Conservation (phyloP, 2,113 vertebrate species). For the Hippocampus zosterae region DNA sequence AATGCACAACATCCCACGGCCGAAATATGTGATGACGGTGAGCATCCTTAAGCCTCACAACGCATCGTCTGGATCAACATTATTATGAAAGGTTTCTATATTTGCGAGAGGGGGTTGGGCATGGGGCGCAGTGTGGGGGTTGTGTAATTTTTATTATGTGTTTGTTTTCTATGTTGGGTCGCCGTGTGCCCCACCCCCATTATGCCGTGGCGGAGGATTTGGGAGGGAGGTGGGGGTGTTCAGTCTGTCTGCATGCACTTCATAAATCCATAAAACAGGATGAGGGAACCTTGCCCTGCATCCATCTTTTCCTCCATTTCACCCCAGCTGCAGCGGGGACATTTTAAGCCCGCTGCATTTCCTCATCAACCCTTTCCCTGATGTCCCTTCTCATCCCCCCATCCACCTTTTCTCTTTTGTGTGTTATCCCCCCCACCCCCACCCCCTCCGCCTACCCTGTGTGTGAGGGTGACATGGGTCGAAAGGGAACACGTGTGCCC, state of each 20-base stretch:
- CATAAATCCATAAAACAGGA: constrained; percentile 46
- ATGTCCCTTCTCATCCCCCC: background rate
- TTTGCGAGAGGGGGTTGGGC: background rate
- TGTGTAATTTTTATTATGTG: constrained; percentile 47
- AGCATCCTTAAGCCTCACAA: background rate
- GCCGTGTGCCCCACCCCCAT: constrained; percentile 58
- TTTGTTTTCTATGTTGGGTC: constrained; percentile 38
- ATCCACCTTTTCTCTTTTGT: constrained; percentile 49
- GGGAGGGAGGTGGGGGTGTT: constrained; percentile 21
- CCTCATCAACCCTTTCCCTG: background rate
- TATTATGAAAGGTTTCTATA: background rate
- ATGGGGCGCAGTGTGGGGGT: constrained; percentile 7
- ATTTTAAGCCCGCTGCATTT: background rate
- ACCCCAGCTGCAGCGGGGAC: background rate
- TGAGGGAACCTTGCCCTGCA: constrained; percentile 48
- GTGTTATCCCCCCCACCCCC: constrained; percentile 32
- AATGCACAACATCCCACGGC: background rate
- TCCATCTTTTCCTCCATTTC: constrained; percentile 1
- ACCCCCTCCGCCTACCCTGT: background rate
- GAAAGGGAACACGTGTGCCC: constrained; percentile 69
- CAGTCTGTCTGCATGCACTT: constrained; percentile 55
- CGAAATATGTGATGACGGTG: background rate
- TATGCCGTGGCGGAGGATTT: constrained; percentile 33
- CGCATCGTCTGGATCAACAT: background rate
- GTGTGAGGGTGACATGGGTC: constrained; percentile 55